Conservation (phyloP, 2,797 vertebrate genomes). For the Telmatherina bonti region DNA sequence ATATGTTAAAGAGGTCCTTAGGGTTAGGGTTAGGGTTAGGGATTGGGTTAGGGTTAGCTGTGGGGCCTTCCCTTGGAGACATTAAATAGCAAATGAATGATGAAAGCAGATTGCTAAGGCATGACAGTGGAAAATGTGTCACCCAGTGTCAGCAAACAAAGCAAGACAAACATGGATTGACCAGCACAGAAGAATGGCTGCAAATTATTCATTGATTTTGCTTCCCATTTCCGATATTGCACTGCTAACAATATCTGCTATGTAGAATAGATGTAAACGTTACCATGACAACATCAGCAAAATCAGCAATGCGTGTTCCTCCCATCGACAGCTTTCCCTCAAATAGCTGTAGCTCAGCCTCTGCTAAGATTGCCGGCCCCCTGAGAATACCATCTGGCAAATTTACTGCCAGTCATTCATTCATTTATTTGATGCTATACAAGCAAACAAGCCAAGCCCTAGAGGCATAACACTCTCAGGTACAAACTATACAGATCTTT, state of each 20-base stretch:
- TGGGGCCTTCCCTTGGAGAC: too few relatives aligned
- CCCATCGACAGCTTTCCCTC: slow-evolving; percentile 33
- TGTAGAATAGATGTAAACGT: slow-evolving; percentile 18
- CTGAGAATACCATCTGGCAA: slow-evolving; percentile 63
- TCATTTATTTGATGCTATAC: slow-evolving; percentile 60
- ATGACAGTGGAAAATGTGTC: background rate
- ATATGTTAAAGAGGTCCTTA: background rate
- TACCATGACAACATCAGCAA: slow-evolving; percentile 35
- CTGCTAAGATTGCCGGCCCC: slow-evolving; percentile 38
- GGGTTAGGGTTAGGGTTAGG: too few relatives aligned
- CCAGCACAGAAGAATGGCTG: background rate
- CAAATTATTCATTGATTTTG: background rate
- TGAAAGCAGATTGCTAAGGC: background rate
- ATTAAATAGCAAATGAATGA: background rate
- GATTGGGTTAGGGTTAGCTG: too few relatives aligned
- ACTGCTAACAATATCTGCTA: background rate
- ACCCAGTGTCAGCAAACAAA: background rate
- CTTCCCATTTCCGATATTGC: background rate
- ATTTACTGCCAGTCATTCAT: slow-evolving; percentile 63
- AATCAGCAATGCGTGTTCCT: slow-evolving; percentile 30
- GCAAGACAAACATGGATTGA: background rate
- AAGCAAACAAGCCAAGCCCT: slow-evolving; percentile 58
- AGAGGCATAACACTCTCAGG: slow-evolving; percentile 43
- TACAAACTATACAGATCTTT: slow-evolving; percentile 20
- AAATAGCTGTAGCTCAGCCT: slow-evolving; percentile 37